Conservation (phyloP, 1,140 invertebrate genomes). For the Drosophila sp. region DNA sequence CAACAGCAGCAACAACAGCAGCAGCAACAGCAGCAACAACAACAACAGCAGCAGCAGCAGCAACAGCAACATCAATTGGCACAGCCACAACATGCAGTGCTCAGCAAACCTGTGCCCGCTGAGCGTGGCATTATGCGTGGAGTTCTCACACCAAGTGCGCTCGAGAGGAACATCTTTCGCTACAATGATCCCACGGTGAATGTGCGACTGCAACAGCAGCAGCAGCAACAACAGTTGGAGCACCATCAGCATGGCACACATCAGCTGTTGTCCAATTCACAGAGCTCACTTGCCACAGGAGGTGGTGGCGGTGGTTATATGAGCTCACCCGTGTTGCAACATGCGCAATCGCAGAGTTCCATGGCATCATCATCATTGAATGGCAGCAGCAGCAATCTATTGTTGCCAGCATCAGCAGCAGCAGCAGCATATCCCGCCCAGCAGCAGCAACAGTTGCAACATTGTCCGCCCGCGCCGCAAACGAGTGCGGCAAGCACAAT, state of each 20-base stretch:
- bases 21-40: conserved; percentile 27
- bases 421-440: conserved; percentile 25
- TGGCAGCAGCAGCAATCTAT: conserved; percentile 75
- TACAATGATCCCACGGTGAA: conserved; percentile 89
- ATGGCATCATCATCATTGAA: conserved; percentile 85
- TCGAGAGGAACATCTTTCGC: conserved; percentile 87
- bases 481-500: conserved; percentile 80
- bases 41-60: conserved; percentile 33
- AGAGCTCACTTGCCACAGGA: conserved; percentile 53
- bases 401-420: conserved; percentile 53
- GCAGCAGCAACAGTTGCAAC: conserved; percentile 52
- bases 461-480: conserved; percentile 79
- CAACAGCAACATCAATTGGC: conserved; percentile 62
- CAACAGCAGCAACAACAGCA: conserved; percentile 22
- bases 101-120: conserved; percentile 72
- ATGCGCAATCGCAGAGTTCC: conserved; percentile 85
- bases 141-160: conserved; percentile 79
- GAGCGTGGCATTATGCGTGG: conserved; percentile 82
- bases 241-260: conserved; percentile 33
- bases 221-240: conserved; percentile 36
- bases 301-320: conserved; percentile 45
- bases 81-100: conserved; percentile 78
- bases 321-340: conserved; percentile 75
- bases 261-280: conserved; percentile 77
- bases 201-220: conserved; percentile 58